These are phyloP conservation scores for Microplitis manilae DNA, from an alignment of 2,888 invertebrate species.

Conservation along the genomic window DNA sequence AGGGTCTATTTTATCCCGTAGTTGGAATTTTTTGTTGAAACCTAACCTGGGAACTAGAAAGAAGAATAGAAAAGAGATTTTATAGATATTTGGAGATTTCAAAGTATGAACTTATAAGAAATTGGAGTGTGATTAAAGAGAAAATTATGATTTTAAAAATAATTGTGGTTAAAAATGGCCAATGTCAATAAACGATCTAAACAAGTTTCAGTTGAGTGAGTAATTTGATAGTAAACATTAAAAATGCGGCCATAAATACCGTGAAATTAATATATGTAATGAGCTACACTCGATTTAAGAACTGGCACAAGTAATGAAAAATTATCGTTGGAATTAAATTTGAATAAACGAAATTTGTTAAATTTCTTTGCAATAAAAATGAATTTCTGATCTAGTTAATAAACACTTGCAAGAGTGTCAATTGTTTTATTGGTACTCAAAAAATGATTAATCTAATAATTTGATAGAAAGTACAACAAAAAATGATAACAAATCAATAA, in stretches of 20 bases:
- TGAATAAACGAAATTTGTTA: background rate
- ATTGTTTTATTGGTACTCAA: too few species aligned
- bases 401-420: too few species aligned
- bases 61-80: too few species aligned
- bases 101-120: too few species aligned
- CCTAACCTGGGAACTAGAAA: too few species aligned
- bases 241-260: background rate
- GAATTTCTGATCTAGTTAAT: background rate
- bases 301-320: conserved; percentile 12
- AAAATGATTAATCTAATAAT: too few species aligned
- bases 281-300: conserved; percentile 25
- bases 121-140: background rate
- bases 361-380: background rate
- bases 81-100: too few species aligned
- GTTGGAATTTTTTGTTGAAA: too few species aligned
- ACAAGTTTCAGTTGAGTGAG: conserved; percentile 14
- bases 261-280: conserved; percentile 26
- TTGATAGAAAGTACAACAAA: too few species aligned
- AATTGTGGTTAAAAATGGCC: background rate
- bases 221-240: conserved; percentile 27
- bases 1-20: too few species aligned
- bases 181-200: background rate
- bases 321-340: background rate
- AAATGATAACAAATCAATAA: too few species aligned
- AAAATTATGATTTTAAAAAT: background rate